A percentile compares a stretch with the other conserved stretches of the same genome.
These are phyloP conservation scores for pig (Sus scrofa) DNA, from an alignment of 2,113 vertebrate species.

Conservation along the genomic window DNA sequence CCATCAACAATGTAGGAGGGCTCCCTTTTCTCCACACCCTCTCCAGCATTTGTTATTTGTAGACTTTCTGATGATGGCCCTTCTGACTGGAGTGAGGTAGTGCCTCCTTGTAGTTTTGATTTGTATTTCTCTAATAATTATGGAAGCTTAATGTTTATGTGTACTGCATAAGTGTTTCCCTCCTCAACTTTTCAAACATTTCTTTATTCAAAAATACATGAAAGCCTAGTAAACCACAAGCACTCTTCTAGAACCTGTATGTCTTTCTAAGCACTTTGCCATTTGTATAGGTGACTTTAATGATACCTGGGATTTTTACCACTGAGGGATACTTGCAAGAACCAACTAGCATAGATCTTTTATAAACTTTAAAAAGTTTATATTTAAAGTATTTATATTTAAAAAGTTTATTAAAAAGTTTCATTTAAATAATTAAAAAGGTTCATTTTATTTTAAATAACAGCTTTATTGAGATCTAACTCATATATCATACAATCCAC, in stretches of 20 bases:
- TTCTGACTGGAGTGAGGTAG: too few relatives aligned
- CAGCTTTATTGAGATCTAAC: conserved; percentile 23
- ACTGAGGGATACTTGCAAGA: background rate
- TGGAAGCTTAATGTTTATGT: background rate
- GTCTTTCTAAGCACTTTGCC: background rate
- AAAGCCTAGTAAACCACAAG: background rate
- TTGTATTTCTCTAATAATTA: too few relatives aligned
- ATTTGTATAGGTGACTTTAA: background rate
- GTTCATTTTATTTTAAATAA: background rate
- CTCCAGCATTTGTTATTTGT: too few relatives aligned
- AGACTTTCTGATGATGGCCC: too few relatives aligned
- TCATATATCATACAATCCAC: background rate
- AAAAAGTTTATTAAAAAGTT: background rate
- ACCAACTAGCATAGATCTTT: background rate
- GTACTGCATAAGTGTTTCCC: background rate
- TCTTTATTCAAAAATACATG: background rate
- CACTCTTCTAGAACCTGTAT: background rate
- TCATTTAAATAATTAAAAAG: background rate
- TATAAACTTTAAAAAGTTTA: background rate
- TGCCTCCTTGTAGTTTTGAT: too few relatives aligned
- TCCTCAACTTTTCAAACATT: background rate
- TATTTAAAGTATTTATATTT: too few relatives aligned
- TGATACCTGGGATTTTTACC: background rate
- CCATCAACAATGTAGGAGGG: too few relatives aligned
- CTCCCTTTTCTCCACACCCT: too few relatives aligned